A percentile compares a stretch with the other conserved stretches of the same genome.
Evolutionary conservation across 2,888 invertebrate genomes (phyloP).

Genomic region (Ctenicera cuprea): DNA sequence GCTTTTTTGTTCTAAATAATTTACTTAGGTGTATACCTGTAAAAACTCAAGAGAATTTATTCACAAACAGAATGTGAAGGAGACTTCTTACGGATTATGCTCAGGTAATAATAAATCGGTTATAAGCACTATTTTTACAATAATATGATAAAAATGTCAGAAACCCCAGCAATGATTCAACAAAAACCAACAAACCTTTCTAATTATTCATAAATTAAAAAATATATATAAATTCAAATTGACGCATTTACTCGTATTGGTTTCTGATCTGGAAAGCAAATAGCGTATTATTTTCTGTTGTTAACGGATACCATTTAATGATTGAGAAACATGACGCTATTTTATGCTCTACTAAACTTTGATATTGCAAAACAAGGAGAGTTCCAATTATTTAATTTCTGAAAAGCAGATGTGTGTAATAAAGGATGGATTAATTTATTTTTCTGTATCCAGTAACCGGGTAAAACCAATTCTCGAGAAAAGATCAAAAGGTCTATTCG

Average conservation of each 20-base stretch:
- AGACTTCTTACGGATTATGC: too few relatives aligned
- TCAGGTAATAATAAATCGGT: too few relatives aligned
- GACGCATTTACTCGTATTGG: constrained; percentile 5
- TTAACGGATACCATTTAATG: constrained; percentile 6
- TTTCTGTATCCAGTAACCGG: background rate
- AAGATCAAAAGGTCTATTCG: constrained; percentile 1
- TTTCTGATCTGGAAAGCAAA: background rate
- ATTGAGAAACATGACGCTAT: constrained; percentile 14
- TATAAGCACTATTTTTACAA: too few relatives aligned
- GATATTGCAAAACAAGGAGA: constrained; percentile 13
- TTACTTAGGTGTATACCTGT: too few relatives aligned
- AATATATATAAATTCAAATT: too few relatives aligned
- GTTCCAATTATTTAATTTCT: constrained; percentile 16
- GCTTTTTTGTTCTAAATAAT: too few relatives aligned
- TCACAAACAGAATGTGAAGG: too few relatives aligned
- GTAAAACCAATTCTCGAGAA: constrained; percentile 2
- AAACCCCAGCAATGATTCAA: too few relatives aligned
- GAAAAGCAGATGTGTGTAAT: constrained; percentile 1
- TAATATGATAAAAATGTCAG: too few relatives aligned
- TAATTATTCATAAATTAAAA: too few relatives aligned
- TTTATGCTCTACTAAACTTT: constrained; percentile 15
- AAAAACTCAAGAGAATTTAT: too few relatives aligned
- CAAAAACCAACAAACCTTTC: too few relatives aligned
- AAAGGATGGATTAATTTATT: background rate
- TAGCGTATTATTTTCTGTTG: constrained; percentile 10